These are phyloP conservation scores for Erynnis tages DNA, from an alignment of 2,888 invertebrate genomes.

Conservation along the genomic window DNA sequence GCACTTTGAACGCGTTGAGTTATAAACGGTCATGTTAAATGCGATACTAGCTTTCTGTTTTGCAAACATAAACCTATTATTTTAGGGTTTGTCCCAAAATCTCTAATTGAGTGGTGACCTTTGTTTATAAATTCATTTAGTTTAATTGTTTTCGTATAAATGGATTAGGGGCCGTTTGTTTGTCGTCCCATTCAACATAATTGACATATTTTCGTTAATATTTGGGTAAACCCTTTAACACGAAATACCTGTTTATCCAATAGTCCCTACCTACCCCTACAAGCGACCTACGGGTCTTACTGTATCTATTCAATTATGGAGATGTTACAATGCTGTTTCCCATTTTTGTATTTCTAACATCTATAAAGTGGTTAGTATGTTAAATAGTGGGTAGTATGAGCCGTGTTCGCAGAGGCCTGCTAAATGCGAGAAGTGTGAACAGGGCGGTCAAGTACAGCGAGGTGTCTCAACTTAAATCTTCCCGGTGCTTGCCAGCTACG, in stretches of 20 bases:
- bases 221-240: too few relatives aligned
- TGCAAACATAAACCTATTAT: constrained; percentile 27
- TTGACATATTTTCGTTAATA: not conserved
- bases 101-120: constrained; percentile 14
- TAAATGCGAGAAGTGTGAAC: constrained; percentile 10
- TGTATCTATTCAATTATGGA: too few relatives aligned
- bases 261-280: too few relatives aligned
- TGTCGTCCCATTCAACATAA: not conserved
- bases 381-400: too few relatives aligned
- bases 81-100: constrained; percentile 22
- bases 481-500: constrained; percentile 48
- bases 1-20: constrained; percentile 47
- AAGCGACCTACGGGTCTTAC: too few relatives aligned
- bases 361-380: too few relatives aligned
- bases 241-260: too few relatives aligned
- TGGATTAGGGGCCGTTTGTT: constrained; percentile 10
- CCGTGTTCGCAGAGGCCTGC: constrained; percentile 2
- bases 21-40: constrained; percentile 35
- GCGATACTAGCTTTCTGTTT: constrained; percentile 26
- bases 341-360: too few relatives aligned
- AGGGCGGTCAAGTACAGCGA: constrained; percentile 37
- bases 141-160: constrained; percentile 22
- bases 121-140: constrained; percentile 19
- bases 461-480: constrained; percentile 63
- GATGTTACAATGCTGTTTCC: too few relatives aligned